Evolutionary conservation across 2,888 invertebrate genomes (phyloP).

Genomic region (Mongoloraphidia duomilia): DNA sequence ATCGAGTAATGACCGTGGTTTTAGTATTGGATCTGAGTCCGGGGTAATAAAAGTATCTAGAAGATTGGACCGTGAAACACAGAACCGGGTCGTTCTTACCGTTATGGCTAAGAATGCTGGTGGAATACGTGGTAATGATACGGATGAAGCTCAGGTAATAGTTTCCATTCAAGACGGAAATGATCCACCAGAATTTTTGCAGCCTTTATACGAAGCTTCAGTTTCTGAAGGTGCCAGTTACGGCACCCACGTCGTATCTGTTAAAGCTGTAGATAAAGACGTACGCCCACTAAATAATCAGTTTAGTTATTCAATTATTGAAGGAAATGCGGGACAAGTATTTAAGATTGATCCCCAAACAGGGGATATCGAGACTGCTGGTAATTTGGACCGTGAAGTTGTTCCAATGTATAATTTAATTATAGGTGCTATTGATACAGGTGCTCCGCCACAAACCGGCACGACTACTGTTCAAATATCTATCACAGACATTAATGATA

Average conservation of each 20-base stretch:
- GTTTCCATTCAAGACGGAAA: constrained; percentile 92
- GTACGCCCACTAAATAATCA: constrained; percentile 82
- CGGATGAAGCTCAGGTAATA: constrained; percentile 87
- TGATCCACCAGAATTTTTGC: constrained; percentile 87
- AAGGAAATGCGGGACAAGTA: constrained; percentile 66
- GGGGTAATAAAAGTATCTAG: constrained; percentile 74
- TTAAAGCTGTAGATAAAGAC: constrained; percentile 83
- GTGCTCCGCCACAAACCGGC: constrained; percentile 83
- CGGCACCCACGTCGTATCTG: constrained; percentile 60
- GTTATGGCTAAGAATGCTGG: constrained; percentile 92
- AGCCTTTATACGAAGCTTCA: constrained; percentile 58
- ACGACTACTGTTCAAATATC: constrained; percentile 69
- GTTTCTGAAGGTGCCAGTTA: constrained; percentile 66
- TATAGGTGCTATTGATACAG: constrained; percentile 79
- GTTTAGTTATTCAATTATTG: constrained; percentile 78
- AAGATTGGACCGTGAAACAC: constrained; percentile 72
- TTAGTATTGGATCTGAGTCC: constrained; percentile 67
- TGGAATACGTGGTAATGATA: constrained; percentile 86
- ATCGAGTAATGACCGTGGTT: constrained; percentile 83
- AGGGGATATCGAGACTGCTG: constrained; percentile 67
- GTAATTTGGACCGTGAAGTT: constrained; percentile 67
- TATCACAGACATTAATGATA: constrained; percentile 82
- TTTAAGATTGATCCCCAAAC: constrained; percentile 80
- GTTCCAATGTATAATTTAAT: constrained; percentile 58
- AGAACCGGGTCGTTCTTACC: constrained; percentile 75